Evolutionary conservation across 2,888 invertebrate genomes (phyloP).

Genomic region (Plagodis dolabraria): DNA sequence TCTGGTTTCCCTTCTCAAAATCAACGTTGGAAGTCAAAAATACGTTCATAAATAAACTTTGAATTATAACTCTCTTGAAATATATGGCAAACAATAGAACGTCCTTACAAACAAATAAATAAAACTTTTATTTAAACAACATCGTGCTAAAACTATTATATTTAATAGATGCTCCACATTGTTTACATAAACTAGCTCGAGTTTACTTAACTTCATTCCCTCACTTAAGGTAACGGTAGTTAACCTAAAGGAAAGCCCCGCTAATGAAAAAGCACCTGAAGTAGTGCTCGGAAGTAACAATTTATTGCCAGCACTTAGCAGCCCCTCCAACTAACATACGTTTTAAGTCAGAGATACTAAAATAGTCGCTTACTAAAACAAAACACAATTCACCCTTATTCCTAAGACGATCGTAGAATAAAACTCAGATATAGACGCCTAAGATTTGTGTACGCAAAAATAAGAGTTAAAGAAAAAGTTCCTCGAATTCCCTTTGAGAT

Average conservation of each 20-base stretch:
- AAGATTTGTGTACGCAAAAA: slow-evolving; percentile 23
- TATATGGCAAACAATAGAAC: background rate
- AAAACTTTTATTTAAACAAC: background rate
- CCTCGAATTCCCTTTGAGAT: slow-evolving; percentile 38
- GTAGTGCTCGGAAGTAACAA: slow-evolving; percentile 62
- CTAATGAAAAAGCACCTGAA: slow-evolving; percentile 74
- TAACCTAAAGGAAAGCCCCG: slow-evolving; percentile 53
- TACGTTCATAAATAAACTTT: too few species aligned
- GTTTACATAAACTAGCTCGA: slow-evolving; percentile 7
- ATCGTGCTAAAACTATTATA: slow-evolving; percentile 1
- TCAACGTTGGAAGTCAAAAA: too few species aligned
- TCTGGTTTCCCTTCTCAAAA: too few species aligned
- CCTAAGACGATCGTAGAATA: slow-evolving; percentile 17
- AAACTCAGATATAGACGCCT: slow-evolving; percentile 22
- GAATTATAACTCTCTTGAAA: background rate
- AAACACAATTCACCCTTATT: slow-evolving; percentile 28
- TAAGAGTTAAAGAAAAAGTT: slow-evolving; percentile 27
- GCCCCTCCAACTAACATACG: slow-evolving; percentile 58
- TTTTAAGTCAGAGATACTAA: slow-evolving; percentile 48
- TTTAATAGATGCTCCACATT: slow-evolving; percentile 1
- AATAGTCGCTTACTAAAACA: slow-evolving; percentile 39
- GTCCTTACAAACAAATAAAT: background rate
- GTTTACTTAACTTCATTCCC: slow-evolving; percentile 33
- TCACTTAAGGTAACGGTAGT: slow-evolving; percentile 40
- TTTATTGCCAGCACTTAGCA: slow-evolving; percentile 76